phyloP scores from a whole-genome alignment of 64 coral and sea anemone species.

The Stichodactyla mertensii region DNA sequence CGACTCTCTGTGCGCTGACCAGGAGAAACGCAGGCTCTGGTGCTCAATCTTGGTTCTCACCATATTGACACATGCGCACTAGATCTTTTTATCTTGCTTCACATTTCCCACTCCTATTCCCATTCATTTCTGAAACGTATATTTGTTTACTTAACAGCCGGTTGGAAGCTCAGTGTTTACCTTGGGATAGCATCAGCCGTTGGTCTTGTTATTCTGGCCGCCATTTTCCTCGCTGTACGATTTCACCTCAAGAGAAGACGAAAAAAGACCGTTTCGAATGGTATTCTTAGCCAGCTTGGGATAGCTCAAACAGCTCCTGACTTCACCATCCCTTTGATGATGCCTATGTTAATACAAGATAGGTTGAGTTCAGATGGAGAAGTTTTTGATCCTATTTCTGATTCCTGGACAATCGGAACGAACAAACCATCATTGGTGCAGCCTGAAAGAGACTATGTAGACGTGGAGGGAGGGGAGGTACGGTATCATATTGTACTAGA shows the following conservation, averaged over 20 bases:
- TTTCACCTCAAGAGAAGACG: not conserved
- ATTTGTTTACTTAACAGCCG: constrained; percentile 4
- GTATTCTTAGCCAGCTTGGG: constrained; percentile 1
- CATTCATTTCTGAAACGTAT: not conserved
- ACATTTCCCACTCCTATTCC: not conserved
- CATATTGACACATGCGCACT: not conserved
- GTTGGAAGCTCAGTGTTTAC: constrained; percentile 13
- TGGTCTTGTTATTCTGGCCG: not conserved
- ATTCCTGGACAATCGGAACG: not conserved
- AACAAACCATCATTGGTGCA: not conserved
- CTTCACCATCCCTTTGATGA: constrained; percentile 27
- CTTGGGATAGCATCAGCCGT: not conserved
- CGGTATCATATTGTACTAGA: not conserved
- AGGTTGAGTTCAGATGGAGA: not conserved
- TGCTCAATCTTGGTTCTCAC: not conserved
- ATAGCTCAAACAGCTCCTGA: not conserved
- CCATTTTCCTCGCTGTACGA: not conserved
- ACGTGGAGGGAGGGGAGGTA: constrained; percentile 6
- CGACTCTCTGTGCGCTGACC: too few relatives aligned
- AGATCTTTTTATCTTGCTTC: not conserved
- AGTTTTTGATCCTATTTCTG: constrained; percentile 8
- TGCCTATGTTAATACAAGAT: constrained; percentile 13
- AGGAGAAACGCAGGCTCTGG: too few relatives aligned
- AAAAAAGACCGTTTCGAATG: not conserved
- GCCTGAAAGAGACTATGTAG: not conserved